These are phyloP conservation scores for Arctopsyche grandis DNA, from an alignment of 1,140 invertebrate genomes.

Conservation along the genomic window DNA sequence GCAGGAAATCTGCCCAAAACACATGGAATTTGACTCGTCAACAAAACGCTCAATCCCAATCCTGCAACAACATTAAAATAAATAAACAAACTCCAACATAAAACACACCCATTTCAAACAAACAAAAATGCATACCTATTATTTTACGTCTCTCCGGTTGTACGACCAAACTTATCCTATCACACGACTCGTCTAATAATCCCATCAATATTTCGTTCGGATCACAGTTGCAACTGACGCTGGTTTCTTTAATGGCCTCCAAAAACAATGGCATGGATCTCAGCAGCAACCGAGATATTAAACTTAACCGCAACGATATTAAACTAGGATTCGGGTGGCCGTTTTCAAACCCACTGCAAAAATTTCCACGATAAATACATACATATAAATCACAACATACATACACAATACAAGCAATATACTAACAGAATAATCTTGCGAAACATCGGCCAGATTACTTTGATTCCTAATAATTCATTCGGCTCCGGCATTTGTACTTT, in stretches of 20 bases:
- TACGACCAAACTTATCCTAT: conserved; percentile 80
- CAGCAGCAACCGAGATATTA: conserved; percentile 81
- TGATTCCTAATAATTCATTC: conserved; percentile 71
- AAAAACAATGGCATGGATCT: conserved; percentile 78
- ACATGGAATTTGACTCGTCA: conserved; percentile 73
- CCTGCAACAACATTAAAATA: conserved; percentile 64
- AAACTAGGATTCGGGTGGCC: conserved; percentile 77
- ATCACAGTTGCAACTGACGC: conserved; percentile 60
- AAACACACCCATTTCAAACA: neutral
- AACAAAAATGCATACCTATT: conserved; percentile 65
- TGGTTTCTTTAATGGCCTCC: conserved; percentile 69
- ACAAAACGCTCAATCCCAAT: conserved; percentile 83
- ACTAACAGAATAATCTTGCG: conserved; percentile 75
- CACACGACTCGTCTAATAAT: conserved; percentile 82
- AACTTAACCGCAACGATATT: conserved; percentile 79
- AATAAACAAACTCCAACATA: neutral
- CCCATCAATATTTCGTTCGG: conserved; percentile 72
- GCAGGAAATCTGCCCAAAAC: conserved; percentile 79
- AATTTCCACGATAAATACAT: conserved; percentile 36
- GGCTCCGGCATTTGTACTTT: conserved; percentile 72
- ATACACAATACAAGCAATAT: neutral
- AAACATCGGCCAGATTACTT: conserved; percentile 70
- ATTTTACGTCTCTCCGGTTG: conserved; percentile 85
- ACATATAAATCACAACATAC: neutral
- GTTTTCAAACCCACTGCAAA: conserved; percentile 70